Evolutionary conservation across 2,888 invertebrate species (phyloP).

Genomic region (Ennomos erosarius): DNA sequence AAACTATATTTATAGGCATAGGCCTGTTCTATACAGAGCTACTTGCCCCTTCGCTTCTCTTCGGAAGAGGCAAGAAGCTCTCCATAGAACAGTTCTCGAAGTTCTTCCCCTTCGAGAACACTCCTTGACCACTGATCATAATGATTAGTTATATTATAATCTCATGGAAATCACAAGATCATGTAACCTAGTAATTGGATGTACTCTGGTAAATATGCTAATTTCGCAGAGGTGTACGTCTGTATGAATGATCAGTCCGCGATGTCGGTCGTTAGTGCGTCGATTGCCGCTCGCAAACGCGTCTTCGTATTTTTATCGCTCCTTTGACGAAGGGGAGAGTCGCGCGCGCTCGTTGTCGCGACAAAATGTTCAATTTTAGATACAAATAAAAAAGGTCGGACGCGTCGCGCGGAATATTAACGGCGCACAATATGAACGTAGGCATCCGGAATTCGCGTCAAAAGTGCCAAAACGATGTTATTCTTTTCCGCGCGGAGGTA

Average conservation of each 20-base stretch:
- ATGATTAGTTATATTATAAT: neutral
- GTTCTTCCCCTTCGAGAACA: no score
- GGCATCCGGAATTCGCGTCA: constrained; percentile 83
- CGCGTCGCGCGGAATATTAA: constrained; percentile 83
- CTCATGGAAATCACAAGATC: constrained; percentile 2
- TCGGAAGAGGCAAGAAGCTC: no score
- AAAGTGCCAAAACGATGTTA: constrained; percentile 84
- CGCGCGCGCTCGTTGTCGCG: constrained; percentile 79
- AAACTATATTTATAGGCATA: no score
- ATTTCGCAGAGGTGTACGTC: constrained; percentile 21
- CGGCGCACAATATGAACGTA: constrained; percentile 83
- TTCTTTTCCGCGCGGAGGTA: constrained; percentile 82
- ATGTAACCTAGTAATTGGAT: neutral
- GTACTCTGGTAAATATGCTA: constrained; percentile 1
- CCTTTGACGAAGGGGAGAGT: constrained; percentile 69
- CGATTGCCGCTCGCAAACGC: constrained; percentile 64
- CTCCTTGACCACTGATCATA: neutral
- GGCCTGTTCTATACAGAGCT: no score
- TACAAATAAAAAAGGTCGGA: constrained; percentile 85
- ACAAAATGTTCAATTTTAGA: constrained; percentile 86
- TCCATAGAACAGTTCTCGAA: no score
- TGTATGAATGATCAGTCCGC: constrained; percentile 56
- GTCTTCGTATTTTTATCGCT: constrained; percentile 78
- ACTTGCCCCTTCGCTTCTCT: no score
- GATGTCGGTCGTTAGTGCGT: constrained; percentile 64